Conservation (phyloP, 64 coral and sea anemone species). For the Porites australiensis region DNA sequence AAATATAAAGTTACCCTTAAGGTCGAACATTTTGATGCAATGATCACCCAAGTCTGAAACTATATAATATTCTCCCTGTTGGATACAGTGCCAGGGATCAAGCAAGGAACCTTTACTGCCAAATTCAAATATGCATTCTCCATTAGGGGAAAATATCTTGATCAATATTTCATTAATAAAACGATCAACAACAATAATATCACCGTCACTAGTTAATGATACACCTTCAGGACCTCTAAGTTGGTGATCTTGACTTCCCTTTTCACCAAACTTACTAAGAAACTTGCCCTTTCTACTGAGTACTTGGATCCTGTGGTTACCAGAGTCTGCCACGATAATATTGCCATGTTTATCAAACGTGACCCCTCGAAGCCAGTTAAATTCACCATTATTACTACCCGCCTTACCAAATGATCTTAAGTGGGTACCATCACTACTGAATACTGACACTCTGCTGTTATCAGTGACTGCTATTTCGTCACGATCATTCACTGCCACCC, state of each 20-base stretch:
- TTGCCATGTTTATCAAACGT: constrained; percentile 6
- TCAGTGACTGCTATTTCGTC: constrained; percentile 48
- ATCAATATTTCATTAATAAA: not conserved
- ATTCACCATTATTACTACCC: constrained; percentile 7
- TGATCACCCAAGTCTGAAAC: no score
- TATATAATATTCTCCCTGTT: no score
- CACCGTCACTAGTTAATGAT: not conserved
- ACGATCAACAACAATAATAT: constrained; percentile 46
- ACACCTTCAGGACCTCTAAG: constrained; percentile 15
- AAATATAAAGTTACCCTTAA: no score
- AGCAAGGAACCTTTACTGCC: no score
- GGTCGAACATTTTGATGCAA: no score
- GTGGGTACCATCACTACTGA: constrained; percentile 24
- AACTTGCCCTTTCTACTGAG: not conserved
- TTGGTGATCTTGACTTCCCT: not conserved
- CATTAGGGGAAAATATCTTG: no score
- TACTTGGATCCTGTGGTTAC: constrained; percentile 37
- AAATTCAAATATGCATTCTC: no score
- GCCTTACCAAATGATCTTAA: no score
- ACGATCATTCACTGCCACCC: constrained; percentile 8
- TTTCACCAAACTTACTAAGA: constrained; percentile 21
- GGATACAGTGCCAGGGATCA: no score
- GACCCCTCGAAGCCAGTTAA: constrained; percentile 21
- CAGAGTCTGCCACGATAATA: constrained; percentile 40
- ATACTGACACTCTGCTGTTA: constrained; percentile 27